Percentiles rank a stretch among this genome's conserved stretches.
phyloP scores from a whole-genome alignment of 92 coral and sea anemone genomes.

The Pocillopora grandis region DNA sequence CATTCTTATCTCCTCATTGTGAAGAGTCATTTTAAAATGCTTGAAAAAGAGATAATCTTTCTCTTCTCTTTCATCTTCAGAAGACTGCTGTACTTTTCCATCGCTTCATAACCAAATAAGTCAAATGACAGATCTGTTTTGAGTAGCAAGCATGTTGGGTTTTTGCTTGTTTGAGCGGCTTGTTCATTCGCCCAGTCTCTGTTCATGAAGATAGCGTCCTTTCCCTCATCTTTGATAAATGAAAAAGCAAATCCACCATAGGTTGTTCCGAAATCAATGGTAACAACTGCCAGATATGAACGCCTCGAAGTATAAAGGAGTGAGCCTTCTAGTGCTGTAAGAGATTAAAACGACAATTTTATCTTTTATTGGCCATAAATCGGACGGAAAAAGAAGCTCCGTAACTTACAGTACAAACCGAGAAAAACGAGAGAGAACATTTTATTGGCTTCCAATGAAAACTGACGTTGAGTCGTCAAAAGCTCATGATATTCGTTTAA shows the following conservation, averaged over 20 bases:
- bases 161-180: conserved; percentile 21
- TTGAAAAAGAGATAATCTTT: conserved; percentile 20
- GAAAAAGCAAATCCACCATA: conserved; percentile 48
- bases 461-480: rapidly evolving
- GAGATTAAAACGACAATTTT: too few species aligned
- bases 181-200: conserved; percentile 31
- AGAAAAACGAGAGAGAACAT: too few species aligned
- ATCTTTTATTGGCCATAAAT: too few species aligned
- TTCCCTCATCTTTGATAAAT: conserved; percentile 28
- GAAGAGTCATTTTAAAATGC: conserved; percentile 40
- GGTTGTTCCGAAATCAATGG: conserved; percentile 42
- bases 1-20: conserved; percentile 16
- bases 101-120: conserved; percentile 40
- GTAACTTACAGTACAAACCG: too few species aligned
- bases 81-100: conserved; percentile 31
- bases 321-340: too few species aligned
- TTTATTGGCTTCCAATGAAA: too few species aligned
- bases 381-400: too few species aligned
- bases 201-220: conserved; percentile 31
- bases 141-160: conserved; percentile 40
- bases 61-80: conserved; percentile 1
- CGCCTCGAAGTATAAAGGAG: neutral
- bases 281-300: conserved; percentile 38
- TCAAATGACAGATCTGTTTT: conserved; percentile 39
- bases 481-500: too few species aligned